Percentiles rank a stretch among this genome's conserved stretches.
Evolutionary conservation across 2,113 vertebrate genomes (phyloP).

Genomic region (Tretioscincus oriximinensis): DNA sequence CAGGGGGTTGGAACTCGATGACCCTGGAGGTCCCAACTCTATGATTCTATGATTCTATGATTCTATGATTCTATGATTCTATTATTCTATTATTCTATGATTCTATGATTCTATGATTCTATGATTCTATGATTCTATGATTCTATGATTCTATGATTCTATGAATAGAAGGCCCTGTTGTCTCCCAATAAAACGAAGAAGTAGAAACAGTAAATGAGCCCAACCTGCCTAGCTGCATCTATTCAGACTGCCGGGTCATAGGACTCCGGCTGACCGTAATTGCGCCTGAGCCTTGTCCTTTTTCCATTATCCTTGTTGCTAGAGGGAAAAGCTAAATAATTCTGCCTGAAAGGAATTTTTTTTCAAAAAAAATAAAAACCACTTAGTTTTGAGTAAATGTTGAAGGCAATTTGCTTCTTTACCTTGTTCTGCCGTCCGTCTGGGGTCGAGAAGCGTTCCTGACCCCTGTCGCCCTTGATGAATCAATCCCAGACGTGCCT

Average conservation of each 20-base stretch:
- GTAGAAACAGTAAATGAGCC: not conserved
- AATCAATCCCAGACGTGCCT: not conserved
- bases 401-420: not conserved
- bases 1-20: too few species aligned
- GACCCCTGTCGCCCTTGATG: not conserved
- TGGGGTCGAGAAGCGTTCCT: not conserved
- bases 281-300: not conserved
- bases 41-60: too few species aligned
- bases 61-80: too few species aligned
- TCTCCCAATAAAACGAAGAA: not conserved
- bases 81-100: too few species aligned
- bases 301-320: not conserved
- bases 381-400: not conserved
- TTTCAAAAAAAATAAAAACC: too few species aligned
- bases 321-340: not conserved
- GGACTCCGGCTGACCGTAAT: not conserved
- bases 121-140: too few species aligned
- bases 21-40: too few species aligned
- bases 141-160: too few species aligned
- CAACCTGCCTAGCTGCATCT: not conserved
- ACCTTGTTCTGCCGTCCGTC: not conserved
- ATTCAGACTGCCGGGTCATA: not conserved
- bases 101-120: too few species aligned
- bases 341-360: not conserved
- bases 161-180: not conserved